These are phyloP conservation scores for Paraescarpia echinospica DNA, from an alignment of 1,140 invertebrate genomes.

Conservation along the genomic window DNA sequence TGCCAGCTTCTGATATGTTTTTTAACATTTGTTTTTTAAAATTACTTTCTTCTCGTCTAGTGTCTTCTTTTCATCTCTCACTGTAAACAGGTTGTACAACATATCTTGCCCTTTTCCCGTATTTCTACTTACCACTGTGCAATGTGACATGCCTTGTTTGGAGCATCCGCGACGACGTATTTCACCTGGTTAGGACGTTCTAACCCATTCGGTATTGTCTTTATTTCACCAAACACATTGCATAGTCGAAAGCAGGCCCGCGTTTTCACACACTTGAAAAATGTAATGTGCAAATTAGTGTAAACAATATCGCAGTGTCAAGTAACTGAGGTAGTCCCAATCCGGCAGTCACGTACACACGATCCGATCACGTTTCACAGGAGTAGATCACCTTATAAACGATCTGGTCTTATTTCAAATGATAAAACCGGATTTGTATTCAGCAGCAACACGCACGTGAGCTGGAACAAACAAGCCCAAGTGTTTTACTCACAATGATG, in stretches of 20 bases:
- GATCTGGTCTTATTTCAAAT: neutral
- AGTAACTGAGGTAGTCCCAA: too few relatives aligned
- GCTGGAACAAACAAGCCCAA: neutral
- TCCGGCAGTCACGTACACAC: neutral
- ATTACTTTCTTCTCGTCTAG: too few relatives aligned
- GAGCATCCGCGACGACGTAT: too few relatives aligned
- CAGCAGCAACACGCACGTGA: neutral
- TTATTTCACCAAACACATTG: neutral
- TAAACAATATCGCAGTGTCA: neutral
- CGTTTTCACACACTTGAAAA: neutral
- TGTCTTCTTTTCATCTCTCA: too few relatives aligned
- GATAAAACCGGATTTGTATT: neutral
- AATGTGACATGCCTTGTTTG: too few relatives aligned
- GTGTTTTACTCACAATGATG: too few relatives aligned
- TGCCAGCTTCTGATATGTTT: too few relatives aligned
- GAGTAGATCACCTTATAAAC: neutral
- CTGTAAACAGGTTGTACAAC: too few relatives aligned
- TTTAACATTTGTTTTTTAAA: too few relatives aligned
- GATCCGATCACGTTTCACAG: neutral
- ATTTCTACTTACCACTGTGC: too few relatives aligned
- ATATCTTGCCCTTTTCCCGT: too few relatives aligned
- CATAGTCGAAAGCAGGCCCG: neutral
- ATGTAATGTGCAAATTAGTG: neutral
- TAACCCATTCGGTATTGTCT: neutral
- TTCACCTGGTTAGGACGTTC: neutral